A percentile compares a stretch with the other conserved stretches of the same genome.
Evolutionary conservation across 37 sponge, comb jelly and placozoan species (phyloP).

Genomic region (Axinella damicornis): DNA sequence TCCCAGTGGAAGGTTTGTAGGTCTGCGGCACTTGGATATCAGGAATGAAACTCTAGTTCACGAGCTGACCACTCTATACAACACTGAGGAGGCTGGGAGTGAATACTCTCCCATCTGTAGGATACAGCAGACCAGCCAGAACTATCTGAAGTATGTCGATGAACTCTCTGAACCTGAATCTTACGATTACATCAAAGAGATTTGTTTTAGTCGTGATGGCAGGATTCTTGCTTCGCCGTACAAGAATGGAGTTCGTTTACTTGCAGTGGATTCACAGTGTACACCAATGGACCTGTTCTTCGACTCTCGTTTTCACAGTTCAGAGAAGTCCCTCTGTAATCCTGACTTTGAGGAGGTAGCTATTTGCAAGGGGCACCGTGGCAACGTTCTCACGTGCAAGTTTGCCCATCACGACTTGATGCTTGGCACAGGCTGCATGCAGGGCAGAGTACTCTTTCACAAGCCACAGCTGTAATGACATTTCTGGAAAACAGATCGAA

Average conservation of each 20-base stretch:
- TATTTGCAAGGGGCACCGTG: not conserved
- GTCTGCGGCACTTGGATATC: conserved; percentile 42
- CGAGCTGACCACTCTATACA: conserved; percentile 53
- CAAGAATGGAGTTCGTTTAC: conserved; percentile 24
- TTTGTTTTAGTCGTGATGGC: conserved; percentile 61
- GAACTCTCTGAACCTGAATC: conserved; percentile 32
- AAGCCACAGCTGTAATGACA: conserved; percentile 54
- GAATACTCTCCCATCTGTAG: not conserved
- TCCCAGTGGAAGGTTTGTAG: conserved; percentile 50
- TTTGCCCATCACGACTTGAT: conserved; percentile 50
- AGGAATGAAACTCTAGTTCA: not conserved
- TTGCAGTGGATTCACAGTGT: conserved; percentile 40
- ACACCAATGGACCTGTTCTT: conserved; percentile 44
- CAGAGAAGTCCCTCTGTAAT: not conserved
- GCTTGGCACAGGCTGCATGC: conserved; percentile 48
- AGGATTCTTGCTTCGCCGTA: conserved; percentile 56
- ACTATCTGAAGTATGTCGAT: conserved; percentile 46
- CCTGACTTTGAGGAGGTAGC: conserved; percentile 15
- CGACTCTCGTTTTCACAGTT: conserved; percentile 34
- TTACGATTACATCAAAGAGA: conserved; percentile 62
- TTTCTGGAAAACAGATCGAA: too few species aligned
- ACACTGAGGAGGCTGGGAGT: not conserved
- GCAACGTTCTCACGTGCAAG: conserved; percentile 52
- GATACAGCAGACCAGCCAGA: not conserved
- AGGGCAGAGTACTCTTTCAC: conserved; percentile 43